Evolutionary conservation across 1,140 invertebrate species (phyloP).

Genomic region (Papilio xuthus): DNA sequence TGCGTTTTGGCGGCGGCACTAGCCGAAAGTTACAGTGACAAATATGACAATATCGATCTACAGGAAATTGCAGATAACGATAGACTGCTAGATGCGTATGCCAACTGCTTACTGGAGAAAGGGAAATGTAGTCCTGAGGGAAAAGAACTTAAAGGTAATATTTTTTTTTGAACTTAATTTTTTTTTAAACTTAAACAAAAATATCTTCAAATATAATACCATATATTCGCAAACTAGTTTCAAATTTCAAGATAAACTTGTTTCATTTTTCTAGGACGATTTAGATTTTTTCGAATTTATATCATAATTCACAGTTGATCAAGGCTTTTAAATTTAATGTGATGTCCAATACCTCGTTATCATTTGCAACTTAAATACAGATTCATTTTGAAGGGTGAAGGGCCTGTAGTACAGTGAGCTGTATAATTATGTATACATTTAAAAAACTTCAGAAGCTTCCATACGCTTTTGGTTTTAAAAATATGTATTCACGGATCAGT

Average conservation of each 20-base stretch:
- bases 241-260: not conserved
- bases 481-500: too few species aligned
- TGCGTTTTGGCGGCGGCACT: slow-evolving; percentile 39
- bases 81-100: slow-evolving; percentile 85
- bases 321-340: not conserved
- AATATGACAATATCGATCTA: slow-evolving; percentile 88
- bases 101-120: slow-evolving; percentile 86
- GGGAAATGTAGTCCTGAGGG: slow-evolving; percentile 87
- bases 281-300: not conserved
- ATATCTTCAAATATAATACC: too few species aligned
- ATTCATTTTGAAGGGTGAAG: too few species aligned
- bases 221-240: not conserved
- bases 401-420: too few species aligned
- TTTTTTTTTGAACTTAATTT: too few species aligned
- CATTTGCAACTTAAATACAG: too few species aligned
- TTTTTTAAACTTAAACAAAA: too few species aligned
- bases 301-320: too few species aligned
- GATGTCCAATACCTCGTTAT: too few species aligned
- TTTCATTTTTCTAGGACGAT: not conserved
- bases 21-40: slow-evolving; percentile 84
- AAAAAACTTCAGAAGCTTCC: too few species aligned
- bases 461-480: too few species aligned
- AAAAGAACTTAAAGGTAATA: slow-evolving; percentile 85
- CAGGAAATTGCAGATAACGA: slow-evolving; percentile 86
- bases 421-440: too few species aligned